A percentile compares a stretch with the other conserved stretches of the same genome.
Evolutionary conservation across 2,888 invertebrate species (phyloP).

Genomic region (Campoplex nolae): DNA sequence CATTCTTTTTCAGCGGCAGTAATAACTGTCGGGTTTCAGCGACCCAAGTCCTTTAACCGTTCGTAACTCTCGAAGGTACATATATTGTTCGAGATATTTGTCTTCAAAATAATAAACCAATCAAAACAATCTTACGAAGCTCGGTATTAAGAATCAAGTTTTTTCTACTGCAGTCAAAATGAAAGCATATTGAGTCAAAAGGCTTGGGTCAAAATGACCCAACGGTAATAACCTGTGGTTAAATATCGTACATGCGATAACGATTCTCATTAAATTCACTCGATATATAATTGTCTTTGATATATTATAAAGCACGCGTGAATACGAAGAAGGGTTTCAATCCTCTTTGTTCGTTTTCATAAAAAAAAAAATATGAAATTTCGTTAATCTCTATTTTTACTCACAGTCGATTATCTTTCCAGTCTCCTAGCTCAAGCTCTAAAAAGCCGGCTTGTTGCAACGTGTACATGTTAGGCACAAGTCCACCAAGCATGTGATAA

Average conservation of each 20-base stretch:
- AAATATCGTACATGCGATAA: constrained; percentile 50
- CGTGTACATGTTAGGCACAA: constrained; percentile 94
- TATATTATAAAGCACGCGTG: constrained; percentile 49
- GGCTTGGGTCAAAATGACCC: not conserved
- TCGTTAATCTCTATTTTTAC: constrained; percentile 65
- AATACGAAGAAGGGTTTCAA: constrained; percentile 26
- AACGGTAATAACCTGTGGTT: not conserved
- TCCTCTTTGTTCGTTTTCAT: constrained; percentile 10
- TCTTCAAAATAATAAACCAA: no score
- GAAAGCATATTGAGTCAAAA: not conserved
- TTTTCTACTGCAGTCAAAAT: not conserved
- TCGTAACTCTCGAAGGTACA: no score
- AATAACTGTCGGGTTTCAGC: not conserved
- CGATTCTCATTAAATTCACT: not conserved
- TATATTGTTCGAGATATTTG: no score
- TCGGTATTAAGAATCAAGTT: not conserved
- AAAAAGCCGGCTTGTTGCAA: constrained; percentile 92
- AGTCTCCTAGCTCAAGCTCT: constrained; percentile 96
- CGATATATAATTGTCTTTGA: not conserved
- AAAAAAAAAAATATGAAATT: not conserved
- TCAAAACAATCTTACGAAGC: no score
- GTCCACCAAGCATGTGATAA: constrained; percentile 93
- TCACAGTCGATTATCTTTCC: constrained; percentile 95
- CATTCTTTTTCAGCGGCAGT: not conserved
- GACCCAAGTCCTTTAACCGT: not conserved